Conservation (phyloP, 2,888 invertebrate species). For the Glaucopsyche alexis region DNA sequence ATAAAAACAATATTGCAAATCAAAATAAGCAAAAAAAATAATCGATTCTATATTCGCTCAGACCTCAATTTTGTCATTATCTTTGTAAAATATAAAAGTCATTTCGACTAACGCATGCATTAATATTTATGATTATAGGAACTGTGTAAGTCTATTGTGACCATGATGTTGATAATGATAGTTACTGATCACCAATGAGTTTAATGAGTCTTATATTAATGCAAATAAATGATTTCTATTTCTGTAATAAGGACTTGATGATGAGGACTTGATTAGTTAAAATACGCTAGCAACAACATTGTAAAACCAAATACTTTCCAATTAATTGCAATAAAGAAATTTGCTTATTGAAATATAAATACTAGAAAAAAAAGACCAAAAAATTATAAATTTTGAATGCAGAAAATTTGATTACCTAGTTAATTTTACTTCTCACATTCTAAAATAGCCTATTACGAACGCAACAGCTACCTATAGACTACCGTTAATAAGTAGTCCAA, state of each 20-base stretch:
- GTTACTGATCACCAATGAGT: not conserved
- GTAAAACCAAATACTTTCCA: constrained; percentile 5
- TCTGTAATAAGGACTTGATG: not conserved
- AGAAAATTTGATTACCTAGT: not conserved
- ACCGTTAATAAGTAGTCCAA: not conserved
- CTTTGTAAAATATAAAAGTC: not conserved
- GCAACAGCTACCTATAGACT: not conserved
- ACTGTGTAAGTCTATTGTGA: not conserved
- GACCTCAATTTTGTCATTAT: not conserved
- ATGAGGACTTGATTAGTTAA: not conserved
- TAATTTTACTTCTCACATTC: not conserved
- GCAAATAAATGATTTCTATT: too few relatives aligned
- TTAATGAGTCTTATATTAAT: not conserved
- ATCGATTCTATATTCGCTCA: not conserved
- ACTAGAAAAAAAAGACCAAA: not conserved
- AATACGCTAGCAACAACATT: not conserved
- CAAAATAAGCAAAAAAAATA: not conserved
- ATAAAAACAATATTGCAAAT: not conserved
- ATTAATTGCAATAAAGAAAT: not conserved
- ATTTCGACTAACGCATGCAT: not conserved
- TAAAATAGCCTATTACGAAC: not conserved
- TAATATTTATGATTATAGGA: not conserved
- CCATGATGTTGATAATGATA: not conserved
- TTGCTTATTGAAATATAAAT: not conserved
- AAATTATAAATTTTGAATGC: not conserved